Conservation (phyloP, 2,797 vertebrate genomes). For the Lithobates pipiens region DNA sequence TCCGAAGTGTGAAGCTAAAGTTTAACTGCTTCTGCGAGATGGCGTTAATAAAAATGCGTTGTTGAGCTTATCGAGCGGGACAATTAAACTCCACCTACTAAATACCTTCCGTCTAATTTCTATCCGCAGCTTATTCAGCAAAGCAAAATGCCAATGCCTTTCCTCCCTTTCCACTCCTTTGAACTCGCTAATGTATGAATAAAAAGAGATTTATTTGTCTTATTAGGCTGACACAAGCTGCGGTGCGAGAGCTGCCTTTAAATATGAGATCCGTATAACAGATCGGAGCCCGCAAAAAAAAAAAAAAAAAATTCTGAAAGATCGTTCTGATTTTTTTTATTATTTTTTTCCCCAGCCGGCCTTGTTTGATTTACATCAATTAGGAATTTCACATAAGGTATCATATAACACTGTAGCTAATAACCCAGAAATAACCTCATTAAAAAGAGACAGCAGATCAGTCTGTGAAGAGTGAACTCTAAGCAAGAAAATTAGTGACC, state of each 20-base stretch:
- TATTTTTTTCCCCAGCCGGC: slow-evolving; percentile 75
- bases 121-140: slow-evolving; percentile 96
- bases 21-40: slow-evolving; percentile 80
- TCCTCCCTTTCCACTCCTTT: slow-evolving; percentile 87
- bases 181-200: slow-evolving; percentile 84
- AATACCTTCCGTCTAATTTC: slow-evolving; percentile 78
- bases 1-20: slow-evolving; percentile 73
- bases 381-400: slow-evolving; percentile 93
- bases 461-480: slow-evolving; percentile 97
- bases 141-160: slow-evolving; percentile 92
- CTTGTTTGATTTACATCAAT: slow-evolving; percentile 98
- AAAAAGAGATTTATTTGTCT: slow-evolving; percentile 79
- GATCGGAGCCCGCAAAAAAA: slow-evolving; percentile 63
- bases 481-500: slow-evolving; percentile 98
- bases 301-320: slow-evolving; percentile 66
- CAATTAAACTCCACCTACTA: slow-evolving; percentile 78
- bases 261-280: slow-evolving; percentile 73
- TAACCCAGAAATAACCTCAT: slow-evolving; percentile 99
- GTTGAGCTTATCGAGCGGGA: slow-evolving; percentile 75
- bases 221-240: slow-evolving; percentile 72
- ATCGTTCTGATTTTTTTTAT: slow-evolving; percentile 75
- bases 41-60: slow-evolving; percentile 76
- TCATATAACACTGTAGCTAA: slow-evolving; percentile 95
- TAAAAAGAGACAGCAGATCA: slow-evolving; percentile 93
- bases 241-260: slow-evolving; percentile 69